Base-by-base conservation (phyloP, 2,113 vertebrate genomes). In the Oncorhynchus masou region DNA sequence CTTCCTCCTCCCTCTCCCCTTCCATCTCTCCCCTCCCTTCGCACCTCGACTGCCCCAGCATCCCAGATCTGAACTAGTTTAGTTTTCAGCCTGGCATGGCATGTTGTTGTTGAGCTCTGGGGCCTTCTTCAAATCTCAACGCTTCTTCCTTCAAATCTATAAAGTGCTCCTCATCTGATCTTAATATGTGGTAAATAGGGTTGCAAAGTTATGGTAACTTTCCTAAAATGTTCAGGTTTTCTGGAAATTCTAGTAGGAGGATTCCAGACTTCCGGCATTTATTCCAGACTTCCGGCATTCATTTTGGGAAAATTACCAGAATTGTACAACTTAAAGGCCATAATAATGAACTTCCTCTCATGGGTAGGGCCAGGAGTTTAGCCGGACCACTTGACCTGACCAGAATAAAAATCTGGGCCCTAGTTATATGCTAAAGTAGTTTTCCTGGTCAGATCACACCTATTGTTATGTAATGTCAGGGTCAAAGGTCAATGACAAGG, bases 31-130 rank as follows among this genome's bases (percentile, higher is more conserved):
- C 39, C 39, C 9, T 34, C 22, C 64, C 66, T 51, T 34, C 31
- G 24, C n/a, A 4, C 71, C 54, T 83, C 68, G 19, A 24, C 24
- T 59, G 39, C 25, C 65, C 25, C 15, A 15, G 22, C 68, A 74
- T 62, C 57, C 57, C 71, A 60, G 25, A 67, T 78, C 65, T 69
- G 49, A 73, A 74, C 71, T 79, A 74, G 77, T 74, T 79, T 74
- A 51, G 34, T 25, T 74, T 15, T 71, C 31, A 48, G 59, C 57
- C 70, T 67, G 60, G 65, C 15, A 15, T 67, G 73, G 51, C 51
- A 54, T 19, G n/a, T 66, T 13, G 27, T 62, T 75, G 39, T 71
- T 62, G 69, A 70, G 34, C 8, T 68, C 16, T 70, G 54, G 76
- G 39, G 27, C 25, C 31, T 79, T 81, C 68, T 62, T 75, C 77